Base-by-base conservation (phyloP, 2,888 invertebrate species). In the Harpalus rufipes region DNA sequence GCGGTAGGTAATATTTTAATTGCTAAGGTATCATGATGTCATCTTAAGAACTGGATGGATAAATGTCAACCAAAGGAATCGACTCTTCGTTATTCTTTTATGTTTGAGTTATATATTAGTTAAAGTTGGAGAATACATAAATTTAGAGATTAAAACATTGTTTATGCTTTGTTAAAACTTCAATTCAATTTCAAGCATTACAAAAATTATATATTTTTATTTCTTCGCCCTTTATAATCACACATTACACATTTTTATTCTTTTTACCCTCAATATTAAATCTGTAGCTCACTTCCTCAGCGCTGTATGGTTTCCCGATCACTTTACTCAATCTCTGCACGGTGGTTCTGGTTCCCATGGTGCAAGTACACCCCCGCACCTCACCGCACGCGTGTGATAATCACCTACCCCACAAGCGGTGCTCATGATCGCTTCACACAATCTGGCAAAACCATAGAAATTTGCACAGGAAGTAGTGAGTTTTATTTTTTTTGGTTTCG, bases 1-100 rank as follows among this genome's bases (percentile, higher is more conserved):
- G 78, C 58, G 78, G 78, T 78, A 78, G 78, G 78, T 78, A 58
- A 25, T 6, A 16, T 51, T 78, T 68, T 68, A 68, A 68, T 68
- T 68, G 68, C 41, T 14, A 25, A 6, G 0, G 10, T 18, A 25
- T 25, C 14, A 32, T 68, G 68, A 68, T 25, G 32, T 68, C 68
- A 68, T 39, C 68, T 32, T 4, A 32, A 32, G 32, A 32, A 32
- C 32, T 32, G 32, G 32, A 32, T 32, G 32, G 32, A 32, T 32
- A 32, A 32, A 32, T 32, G 32, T 32, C 32, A 32, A 32, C 32
- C 32, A 32, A 32, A 5, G 32, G 32, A 5, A 5, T 32, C 32
- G 32, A 5, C 32, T 32, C 1, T 32, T 32, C 32, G 1, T 32
- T 32, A 32, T 32, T 32, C 32, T 5, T 32, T 32, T 32, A 32